Base-by-base conservation (phyloP, 2,888 invertebrate genomes). In the Drosophila parthenogenetica region DNA sequence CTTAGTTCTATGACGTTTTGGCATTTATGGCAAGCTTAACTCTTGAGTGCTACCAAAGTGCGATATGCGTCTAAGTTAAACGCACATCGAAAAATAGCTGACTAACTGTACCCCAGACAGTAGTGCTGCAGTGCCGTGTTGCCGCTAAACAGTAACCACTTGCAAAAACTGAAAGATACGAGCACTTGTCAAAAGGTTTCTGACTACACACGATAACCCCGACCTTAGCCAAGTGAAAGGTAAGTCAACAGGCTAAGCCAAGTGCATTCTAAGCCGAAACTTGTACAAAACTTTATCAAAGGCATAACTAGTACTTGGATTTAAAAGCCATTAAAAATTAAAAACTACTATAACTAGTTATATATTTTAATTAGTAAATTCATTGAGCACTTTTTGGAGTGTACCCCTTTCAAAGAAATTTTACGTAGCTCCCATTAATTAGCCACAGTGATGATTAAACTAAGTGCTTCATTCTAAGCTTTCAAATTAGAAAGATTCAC, bases 11-110 rank as follows among this genome's bases (percentile, higher is more conserved):
- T 77, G 84, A 72, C 64, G 67, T 76, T 79, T 85, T 85, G 69
- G 73, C 73, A 75, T 80, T 82, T 80, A 64, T 73, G 73, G 67
- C 74, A 75, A 63, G 73, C 83, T 82, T 73, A 75, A 73, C 64
- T 69, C 65, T 65, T 45, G 70, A 81, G 78, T 71, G 62, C 65
- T 62, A 55, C 59, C 73, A 59, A 71, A 81, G 79, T 78, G 79
- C 62, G 61, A 62, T 58, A 58, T 64, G 60, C 67, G 62, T 48
- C 46, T 25, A 35, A 32, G n/a, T 35, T 16, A 48, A 45, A n/a
- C 16, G 29, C 29, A 2, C 16, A 32, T 2, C 32, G n/a, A 51
- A 77, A 74, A 78, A 72, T 62, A 65, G 76, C 76, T 76, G 76
- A 76, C 55, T 76, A 76, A 76, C 69, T 60, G 57, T 22, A 17